Base-by-base conservation (phyloP, 1,140 invertebrate genomes). In the Meloidogyne chitwoodi region DNA sequence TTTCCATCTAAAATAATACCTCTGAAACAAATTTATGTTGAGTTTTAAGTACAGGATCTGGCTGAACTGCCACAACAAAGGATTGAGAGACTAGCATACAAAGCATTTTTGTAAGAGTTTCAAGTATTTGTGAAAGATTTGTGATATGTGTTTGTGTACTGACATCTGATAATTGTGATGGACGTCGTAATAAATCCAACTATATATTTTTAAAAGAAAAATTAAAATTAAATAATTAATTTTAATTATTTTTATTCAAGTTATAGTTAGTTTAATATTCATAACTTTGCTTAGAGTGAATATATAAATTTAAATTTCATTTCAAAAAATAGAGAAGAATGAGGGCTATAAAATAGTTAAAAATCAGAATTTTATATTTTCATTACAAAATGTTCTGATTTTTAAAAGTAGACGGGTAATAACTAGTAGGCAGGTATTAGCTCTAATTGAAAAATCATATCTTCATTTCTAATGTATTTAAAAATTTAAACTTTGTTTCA, bases 11-110 rank as follows among this genome's bases (percentile, higher is more conserved):
- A n/a, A 8, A 34, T 0, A 22, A 10, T 24, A 70, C 68, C 56
- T 73, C 71, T n/a, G 71, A 6, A 56, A 73, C 71, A 73, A 73
- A 73, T 73, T 86, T 86, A 73, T 86, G 86, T 69, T 86, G 85
- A 12, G 86, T 87, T 73, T 86, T 86, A 22, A 86, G 77, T 16
- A 86, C 85, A 19, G 86, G 84, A 19, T 87, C 86, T 4, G 85
- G 85, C 65, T 86, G 85, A 56, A 85, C 83, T 24, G 79, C 79
- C 27, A 86, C 85, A 22, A 86, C 83, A 75, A 86, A 86, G n/a
- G 69, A 75, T 56, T 87, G 84, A 0, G 85, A 86, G 14, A 86
- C 85, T 12, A 86, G 70, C 77, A 87, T 82, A 38, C 85, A 87
- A 61, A 86, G 68, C 22, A 85, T 27, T 77, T 87, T 87, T 19